Base-by-base conservation (phyloP, 2,113 vertebrate genomes). In the Coryphaenoides rupestris region DNA sequence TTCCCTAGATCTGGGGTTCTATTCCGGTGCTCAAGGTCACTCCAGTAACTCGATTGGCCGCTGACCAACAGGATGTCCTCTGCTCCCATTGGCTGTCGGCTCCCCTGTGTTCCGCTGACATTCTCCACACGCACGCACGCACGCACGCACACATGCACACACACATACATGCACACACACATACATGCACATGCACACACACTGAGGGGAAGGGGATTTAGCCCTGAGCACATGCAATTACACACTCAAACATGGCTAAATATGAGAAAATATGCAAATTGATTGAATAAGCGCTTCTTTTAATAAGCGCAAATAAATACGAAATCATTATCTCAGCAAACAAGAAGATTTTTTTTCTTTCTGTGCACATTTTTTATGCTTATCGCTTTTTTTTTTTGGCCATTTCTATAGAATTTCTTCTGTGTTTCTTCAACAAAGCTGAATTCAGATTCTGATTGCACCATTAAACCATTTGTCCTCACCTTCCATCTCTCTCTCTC, bases 131-230 rank as follows among this genome's bases (percentile, higher is more conserved):
- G 81, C 81, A 78, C 80, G 82, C 81, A 49, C 45, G 58, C 77
- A 82, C 81, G 77, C 80, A 83, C 81, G 53, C 45, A 56, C 77
- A 82, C 81, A 78, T n/a, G n/a, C n/a, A n/a, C n/a, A n/a, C n/a
- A n/a, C n/a, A n/a, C n/a, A n/a, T n/a, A n/a, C n/a, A n/a, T n/a
- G n/a, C n/a, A n/a, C n/a, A n/a, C n/a, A n/a, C n/a, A n/a, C n/a
- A n/a, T n/a, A n/a, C n/a, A n/a, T n/a, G n/a, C n/a, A n/a, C n/a
- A n/a, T n/a, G 53, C 45, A 56, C 77, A 82, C 81, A 78, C 80
- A 83, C 81, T 86, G 79, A 90, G 79, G 69, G 52, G n/a, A n/a
- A 70, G 56, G 65, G 66, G 77, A 76, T 74, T 72, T 81, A 83
- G 80, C 62, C 68, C 65, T 79, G 59, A 82, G 66, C 77, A 58